Evolutionary conservation across 2,113 vertebrate genomes (phyloP), one percentile per base, ranked within the genome.

Genomic region (Malurus melanocephalus): DNA sequence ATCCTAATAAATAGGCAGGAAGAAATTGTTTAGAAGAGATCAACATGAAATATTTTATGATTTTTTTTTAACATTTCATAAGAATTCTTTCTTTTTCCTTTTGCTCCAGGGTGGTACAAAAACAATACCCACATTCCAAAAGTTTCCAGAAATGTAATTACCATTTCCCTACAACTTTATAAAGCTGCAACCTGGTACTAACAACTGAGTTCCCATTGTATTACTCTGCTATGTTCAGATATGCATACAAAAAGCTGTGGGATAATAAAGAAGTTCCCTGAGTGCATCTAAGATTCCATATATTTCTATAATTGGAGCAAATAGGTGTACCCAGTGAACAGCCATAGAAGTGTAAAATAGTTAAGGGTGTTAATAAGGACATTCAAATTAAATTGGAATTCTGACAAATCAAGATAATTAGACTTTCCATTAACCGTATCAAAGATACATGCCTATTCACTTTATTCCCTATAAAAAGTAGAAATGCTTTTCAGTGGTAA

Each of bases 361-460:
- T 60, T 35, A 67, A 74, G 45, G 10, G 23, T 61, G 43, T n/a
- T 77, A 86, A 71, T 61, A 80, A 49, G 12, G 28, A 23, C 22
- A 84, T 88, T 71, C 57, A 7, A 15, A 65, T 60, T 67, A 85
- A 91, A 56, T 20, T 56, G 84, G 11, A 81, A 51, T 85, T 97
- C 79, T 61, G 87, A 90, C 76, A 96, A 92, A 72, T 93, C 87
- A 92, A 93, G 80, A 26, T 93, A 88, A 86, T 81, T 78, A 91
- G 71, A 19, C 79, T 97, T 97, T 94, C 95, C 92, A 52, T 97
- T 85, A 15, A 93, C 93, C 77, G 81, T 95, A 71, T 96, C 97
- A 92, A 98, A 97, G 81, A 98, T 95, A 88, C 96, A 96, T 15
- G 95, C 94, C 95, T 96, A 98, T 91, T 97, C 97, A 46, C 95